Percentiles rank a stretch among this genome's conserved stretches.
phyloP scores from a whole-genome alignment of 2,797 vertebrate species.

The Arctocebus calabarensis region DNA sequence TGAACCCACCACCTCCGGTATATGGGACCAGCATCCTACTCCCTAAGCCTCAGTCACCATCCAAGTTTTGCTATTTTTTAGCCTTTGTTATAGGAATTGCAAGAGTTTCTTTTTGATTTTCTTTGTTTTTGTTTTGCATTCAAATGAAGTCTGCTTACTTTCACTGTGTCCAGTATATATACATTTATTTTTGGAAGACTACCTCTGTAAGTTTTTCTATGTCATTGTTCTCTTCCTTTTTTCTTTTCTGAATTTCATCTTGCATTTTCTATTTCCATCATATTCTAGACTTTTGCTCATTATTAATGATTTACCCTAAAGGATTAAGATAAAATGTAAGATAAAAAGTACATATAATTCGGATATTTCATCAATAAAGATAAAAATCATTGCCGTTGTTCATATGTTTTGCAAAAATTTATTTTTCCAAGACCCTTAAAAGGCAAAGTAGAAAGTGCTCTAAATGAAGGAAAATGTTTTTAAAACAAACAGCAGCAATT shows the following conservation, averaged over 20 bases:
- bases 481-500: neutral
- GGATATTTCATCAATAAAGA: constrained; percentile 4
- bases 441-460: neutral
- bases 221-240: neutral
- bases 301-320: constrained; percentile 5
- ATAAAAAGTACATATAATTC: constrained; percentile 14
- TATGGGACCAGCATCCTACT: too few relatives aligned
- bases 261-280: constrained; percentile 21
- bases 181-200: neutral
- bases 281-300: neutral
- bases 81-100: neutral
- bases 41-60: too few relatives aligned
- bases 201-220: neutral
- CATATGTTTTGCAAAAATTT: neutral
- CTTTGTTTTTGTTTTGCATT: neutral
- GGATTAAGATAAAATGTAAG: constrained; percentile 10
- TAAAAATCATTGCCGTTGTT: neutral
- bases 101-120: neutral
- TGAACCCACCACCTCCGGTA: too few relatives aligned
- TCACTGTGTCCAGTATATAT: neutral
- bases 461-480: neutral
- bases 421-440: constrained; percentile 36
- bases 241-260: neutral
- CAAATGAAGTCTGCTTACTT: neutral
- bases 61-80: neutral